Base-by-base conservation (phyloP, 1,140 invertebrate genomes). In the Teleopsis dalmanni region DNA sequence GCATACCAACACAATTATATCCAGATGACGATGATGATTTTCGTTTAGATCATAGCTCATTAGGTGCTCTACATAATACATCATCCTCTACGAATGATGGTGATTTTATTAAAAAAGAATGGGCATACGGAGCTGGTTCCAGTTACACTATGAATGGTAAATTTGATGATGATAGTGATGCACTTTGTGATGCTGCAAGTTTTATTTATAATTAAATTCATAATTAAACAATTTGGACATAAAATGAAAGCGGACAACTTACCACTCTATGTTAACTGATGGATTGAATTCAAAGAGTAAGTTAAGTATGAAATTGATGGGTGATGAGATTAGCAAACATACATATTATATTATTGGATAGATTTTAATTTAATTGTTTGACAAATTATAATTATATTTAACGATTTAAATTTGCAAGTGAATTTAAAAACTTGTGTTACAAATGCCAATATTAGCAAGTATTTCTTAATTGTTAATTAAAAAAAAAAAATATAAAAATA, bases 131-230 rank as follows among this genome's bases (percentile, higher is more conserved):
- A 36, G 53, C 52, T 22, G 60, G 61, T 46, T 56, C 62, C 36
- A 65, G 55, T 51, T 69, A 69, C 51, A 60, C 65, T 33, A 67
- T 69, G 61, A 66, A 65, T 31, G 62, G 62, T 7, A 69, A 69
- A 36, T 69, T 69, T 31, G 65, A 68, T 47, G 65, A 69, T 45
- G 65, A 68, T 19, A 68, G 65, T 51, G 65, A 68, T 57, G 65
- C 64, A 3, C 51, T 68, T 4, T 68, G 65, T 51, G 65, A 68
- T 59, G 62, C 65, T 6, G 62, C 62, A 23, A 69, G 65, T 45
- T 69, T 69, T 16, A 69, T 69, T 26, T 69, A 69, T 44, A 65
- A 69, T 57, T 69, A 58, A 68, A 53, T n/a, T n/a, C n/a, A n/a
- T 37, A 21, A n/a, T 27, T 27, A 22, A 50, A n/a, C 4, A 36